Percentiles rank a stretch among this genome's conserved stretches.
These are phyloP conservation scores for Stratiomys singularior DNA, from an alignment of 2,888 invertebrate genomes.

Conservation along the genomic window DNA sequence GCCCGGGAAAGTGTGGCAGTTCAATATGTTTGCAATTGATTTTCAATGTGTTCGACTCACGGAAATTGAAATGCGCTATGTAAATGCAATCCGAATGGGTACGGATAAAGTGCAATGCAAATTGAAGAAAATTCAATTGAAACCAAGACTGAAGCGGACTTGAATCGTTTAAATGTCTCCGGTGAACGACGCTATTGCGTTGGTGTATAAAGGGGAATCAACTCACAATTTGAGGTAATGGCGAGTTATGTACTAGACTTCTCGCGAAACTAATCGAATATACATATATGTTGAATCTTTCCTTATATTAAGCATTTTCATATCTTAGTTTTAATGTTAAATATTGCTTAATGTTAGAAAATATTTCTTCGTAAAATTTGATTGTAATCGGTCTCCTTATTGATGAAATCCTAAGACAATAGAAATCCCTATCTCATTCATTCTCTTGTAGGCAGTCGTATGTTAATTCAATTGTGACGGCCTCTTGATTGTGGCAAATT, in stretches of 20 bases:
- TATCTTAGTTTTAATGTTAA: too few species aligned
- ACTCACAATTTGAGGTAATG: too few species aligned
- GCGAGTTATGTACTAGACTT: too few species aligned
- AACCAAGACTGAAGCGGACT: background rate
- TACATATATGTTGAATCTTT: too few species aligned
- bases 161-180: background rate
- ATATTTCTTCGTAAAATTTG: background rate
- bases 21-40: background rate
- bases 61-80: background rate
- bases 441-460: background rate
- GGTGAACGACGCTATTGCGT: too few species aligned
- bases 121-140: conserved; percentile 3
- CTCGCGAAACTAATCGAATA: too few species aligned
- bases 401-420: background rate
- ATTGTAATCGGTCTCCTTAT: background rate
- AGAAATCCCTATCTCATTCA: background rate
- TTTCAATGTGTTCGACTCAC: background rate
- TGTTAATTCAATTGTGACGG: background rate
- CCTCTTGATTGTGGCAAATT: conserved; percentile 7
- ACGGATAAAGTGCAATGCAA: background rate
- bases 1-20: background rate
- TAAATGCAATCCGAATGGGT: background rate
- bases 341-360: too few species aligned
- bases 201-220: too few species aligned
- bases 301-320: too few species aligned